Conservation (phyloP, 1,140 invertebrate genomes). For the Drosophila kurseongensis region DNA sequence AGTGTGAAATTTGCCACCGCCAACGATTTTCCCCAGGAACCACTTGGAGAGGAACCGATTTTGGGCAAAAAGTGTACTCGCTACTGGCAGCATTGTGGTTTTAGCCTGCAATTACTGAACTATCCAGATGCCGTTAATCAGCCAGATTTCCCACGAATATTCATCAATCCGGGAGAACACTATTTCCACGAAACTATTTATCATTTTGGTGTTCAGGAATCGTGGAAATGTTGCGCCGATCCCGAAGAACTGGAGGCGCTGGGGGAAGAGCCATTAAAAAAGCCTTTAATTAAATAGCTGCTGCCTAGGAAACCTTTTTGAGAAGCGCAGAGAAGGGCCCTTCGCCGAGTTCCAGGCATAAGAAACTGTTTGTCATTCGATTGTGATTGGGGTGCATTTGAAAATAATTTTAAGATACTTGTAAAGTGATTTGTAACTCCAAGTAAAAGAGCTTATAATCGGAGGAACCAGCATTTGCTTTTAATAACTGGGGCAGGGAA, state of each 20-base stretch:
- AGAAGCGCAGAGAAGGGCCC: constrained; percentile 1
- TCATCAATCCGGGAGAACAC: constrained; percentile 89
- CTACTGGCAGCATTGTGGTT: constrained; percentile 74
- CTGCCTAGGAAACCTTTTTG: neutral
- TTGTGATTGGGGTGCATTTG: neutral
- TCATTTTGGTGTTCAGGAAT: constrained; percentile 26
- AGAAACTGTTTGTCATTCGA: neutral
- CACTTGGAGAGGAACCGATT: constrained; percentile 80
- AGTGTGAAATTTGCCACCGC: constrained; percentile 95
- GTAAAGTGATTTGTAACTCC: neutral
- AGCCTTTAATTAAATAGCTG: neutral
- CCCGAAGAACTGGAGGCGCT: constrained; percentile 18
- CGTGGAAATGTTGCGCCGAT: constrained; percentile 28
- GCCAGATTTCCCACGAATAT: constrained; percentile 61
- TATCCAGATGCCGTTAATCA: constrained; percentile 92
- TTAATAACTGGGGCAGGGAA: too few species aligned
- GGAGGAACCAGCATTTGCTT: too few species aligned
- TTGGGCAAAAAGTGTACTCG: constrained; percentile 89
- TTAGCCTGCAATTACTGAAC: constrained; percentile 29
- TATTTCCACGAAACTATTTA: constrained; percentile 87
- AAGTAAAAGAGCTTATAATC: too few species aligned
- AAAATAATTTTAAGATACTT: neutral
- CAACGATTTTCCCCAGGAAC: constrained; percentile 88
- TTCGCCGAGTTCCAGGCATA: neutral
- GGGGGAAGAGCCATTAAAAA: constrained; percentile 20